A percentile compares a stretch with the other conserved stretches of the same genome.
Evolutionary conservation across 2,113 vertebrate genomes (phyloP).

Genomic region (Malaclemys terrapin): DNA sequence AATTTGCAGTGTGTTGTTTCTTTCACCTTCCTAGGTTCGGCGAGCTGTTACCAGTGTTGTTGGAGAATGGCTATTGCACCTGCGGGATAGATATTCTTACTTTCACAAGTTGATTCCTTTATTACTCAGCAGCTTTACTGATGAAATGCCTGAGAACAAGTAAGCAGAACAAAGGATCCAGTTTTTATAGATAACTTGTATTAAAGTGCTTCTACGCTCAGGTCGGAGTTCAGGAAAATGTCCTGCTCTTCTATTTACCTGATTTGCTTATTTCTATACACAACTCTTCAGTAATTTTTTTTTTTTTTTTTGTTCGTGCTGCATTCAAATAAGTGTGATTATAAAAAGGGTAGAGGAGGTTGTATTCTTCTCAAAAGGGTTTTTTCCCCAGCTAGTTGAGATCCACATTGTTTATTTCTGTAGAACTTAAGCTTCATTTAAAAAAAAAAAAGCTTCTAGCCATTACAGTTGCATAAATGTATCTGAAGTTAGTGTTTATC

Average conservation of each 20-base stretch:
- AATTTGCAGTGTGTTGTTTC: background rate
- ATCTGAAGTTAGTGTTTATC: background rate
- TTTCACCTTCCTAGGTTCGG: slow-evolving; percentile 83
- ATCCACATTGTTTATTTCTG: background rate
- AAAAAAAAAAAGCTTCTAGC: background rate
- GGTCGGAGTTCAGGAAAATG: background rate
- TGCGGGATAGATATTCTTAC: slow-evolving; percentile 93
- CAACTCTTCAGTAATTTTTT: background rate
- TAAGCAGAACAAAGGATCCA: slow-evolving; percentile 62
- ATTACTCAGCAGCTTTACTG: slow-evolving; percentile 86
- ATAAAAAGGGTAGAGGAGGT: background rate
- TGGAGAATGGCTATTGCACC: slow-evolving; percentile 90
- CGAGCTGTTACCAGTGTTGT: slow-evolving; percentile 86
- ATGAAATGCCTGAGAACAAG: slow-evolving; percentile 91
- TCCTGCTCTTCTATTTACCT: background rate
- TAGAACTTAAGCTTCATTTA: background rate
- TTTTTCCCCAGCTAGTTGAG: background rate
- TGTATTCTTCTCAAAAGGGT: background rate
- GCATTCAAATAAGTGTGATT: background rate
- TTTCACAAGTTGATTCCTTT: slow-evolving; percentile 94
- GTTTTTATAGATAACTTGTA: background rate
- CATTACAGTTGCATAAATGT: background rate
- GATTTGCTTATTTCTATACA: background rate
- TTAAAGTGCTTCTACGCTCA: background rate
- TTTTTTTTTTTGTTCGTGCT: background rate